Conservation (phyloP, 2,888 invertebrate genomes). For the Dryobota labecula region DNA sequence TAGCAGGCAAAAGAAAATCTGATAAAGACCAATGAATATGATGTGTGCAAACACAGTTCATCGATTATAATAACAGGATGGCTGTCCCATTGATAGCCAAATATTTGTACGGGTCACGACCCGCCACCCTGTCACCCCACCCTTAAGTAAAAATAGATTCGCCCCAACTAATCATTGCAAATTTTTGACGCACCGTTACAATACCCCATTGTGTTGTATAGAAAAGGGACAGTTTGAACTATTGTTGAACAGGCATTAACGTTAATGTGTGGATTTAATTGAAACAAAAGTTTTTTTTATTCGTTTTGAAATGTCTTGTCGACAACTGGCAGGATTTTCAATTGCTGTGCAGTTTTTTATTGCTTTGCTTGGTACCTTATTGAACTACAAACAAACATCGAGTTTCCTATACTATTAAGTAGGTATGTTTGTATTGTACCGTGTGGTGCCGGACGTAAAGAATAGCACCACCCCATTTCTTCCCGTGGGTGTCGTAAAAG, state of each 20-base stretch:
- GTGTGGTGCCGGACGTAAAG: too few species aligned
- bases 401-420: too few species aligned
- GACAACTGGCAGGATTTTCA: background rate
- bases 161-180: constrained; percentile 82
- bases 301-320: background rate
- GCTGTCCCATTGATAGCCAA: constrained; percentile 73
- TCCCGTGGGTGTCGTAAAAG: too few species aligned
- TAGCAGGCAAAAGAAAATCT: background rate
- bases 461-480: too few species aligned
- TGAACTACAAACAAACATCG: background rate
- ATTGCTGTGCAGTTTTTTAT: background rate
- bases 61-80: constrained; percentile 63
- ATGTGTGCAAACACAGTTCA: constrained; percentile 36
- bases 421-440: too few species aligned
- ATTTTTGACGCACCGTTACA: constrained; percentile 78
- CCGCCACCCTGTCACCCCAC: constrained; percentile 73
- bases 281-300: constrained; percentile 52
- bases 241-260: constrained; percentile 42
- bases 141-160: constrained; percentile 79
- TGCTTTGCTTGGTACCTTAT: background rate
- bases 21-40: constrained; percentile 36
- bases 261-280: constrained; percentile 43
- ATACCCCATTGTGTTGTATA: constrained; percentile 64
- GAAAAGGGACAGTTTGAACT: constrained; percentile 47
- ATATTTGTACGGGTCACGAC: constrained; percentile 82